Percentiles rank a stretch among this genome's conserved stretches.
Evolutionary conservation across 1,140 invertebrate genomes (phyloP).

Genomic region (Drosophila quadrilineata): DNA sequence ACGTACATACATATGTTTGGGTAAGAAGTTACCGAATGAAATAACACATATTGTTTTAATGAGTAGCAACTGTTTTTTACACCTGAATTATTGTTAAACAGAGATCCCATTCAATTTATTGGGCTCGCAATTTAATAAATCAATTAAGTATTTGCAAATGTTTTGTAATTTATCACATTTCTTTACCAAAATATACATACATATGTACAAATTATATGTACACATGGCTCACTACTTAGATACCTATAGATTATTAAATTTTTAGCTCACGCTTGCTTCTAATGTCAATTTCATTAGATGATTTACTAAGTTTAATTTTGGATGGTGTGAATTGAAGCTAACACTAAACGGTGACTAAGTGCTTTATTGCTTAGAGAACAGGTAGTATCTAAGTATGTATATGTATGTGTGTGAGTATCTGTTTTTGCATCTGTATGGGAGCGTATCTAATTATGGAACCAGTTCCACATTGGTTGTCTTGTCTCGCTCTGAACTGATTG

Average conservation of each 20-base stretch:
- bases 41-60: slow-evolving; percentile 15
- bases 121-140: too few relatives aligned
- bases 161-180: too few relatives aligned
- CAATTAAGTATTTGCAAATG: too few relatives aligned
- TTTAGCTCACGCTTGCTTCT: slow-evolving; percentile 12
- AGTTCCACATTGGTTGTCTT: slow-evolving; percentile 15
- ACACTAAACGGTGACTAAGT: slow-evolving; percentile 24
- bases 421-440: background rate
- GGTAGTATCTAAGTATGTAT: slow-evolving; percentile 18
- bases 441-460: slow-evolving; percentile 13
- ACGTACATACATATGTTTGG: background rate
- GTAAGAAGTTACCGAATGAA: slow-evolving; percentile 21
- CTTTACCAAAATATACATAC: background rate
- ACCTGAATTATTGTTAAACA: background rate
- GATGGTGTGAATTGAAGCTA: background rate
- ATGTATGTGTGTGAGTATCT: background rate
- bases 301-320: slow-evolving; percentile 1
- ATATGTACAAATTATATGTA: background rate
- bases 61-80: slow-evolving; percentile 20
- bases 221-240: too few relatives aligned
- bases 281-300: slow-evolving; percentile 22
- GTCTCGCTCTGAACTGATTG: slow-evolving; percentile 37
- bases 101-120: too few relatives aligned
- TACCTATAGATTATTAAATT: slow-evolving; percentile 7
- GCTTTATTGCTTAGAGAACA: slow-evolving; percentile 16